A percentile compares a stretch with the other conserved stretches of the same genome.
These are phyloP conservation scores for Platysternon megacephalum DNA, from an alignment of 2,113 vertebrate genomes.

Conservation along the genomic window DNA sequence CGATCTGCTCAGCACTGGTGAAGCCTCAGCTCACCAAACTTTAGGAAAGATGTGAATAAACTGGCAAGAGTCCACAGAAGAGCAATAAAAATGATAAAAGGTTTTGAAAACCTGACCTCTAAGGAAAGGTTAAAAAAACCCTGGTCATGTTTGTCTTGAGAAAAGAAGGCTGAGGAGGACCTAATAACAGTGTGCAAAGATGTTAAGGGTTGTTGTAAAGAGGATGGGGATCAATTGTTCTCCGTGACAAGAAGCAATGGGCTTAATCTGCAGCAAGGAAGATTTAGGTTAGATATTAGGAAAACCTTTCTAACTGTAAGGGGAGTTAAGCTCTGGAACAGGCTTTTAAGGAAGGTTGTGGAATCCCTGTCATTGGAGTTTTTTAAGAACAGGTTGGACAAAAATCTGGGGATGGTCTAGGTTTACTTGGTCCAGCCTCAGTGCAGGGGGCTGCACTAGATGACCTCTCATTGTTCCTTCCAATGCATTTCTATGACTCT, in stretches of 20 bases:
- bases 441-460: background rate
- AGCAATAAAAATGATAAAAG: background rate
- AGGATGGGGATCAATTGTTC: background rate
- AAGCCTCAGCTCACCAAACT: background rate
- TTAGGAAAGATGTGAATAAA: background rate
- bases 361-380: background rate
- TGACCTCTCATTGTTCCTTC: background rate
- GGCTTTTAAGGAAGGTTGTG: background rate
- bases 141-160: background rate
- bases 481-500: background rate
- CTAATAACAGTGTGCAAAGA: background rate
- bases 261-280: background rate
- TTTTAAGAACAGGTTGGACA: background rate
- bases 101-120: background rate
- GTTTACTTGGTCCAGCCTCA: background rate
- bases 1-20: background rate
- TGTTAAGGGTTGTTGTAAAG: background rate
- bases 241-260: background rate
- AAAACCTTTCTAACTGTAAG: background rate
- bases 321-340: background rate
- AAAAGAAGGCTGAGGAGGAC: background rate
- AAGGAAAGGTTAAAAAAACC: background rate
- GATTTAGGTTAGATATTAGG: background rate
- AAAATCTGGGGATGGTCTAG: background rate
- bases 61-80: background rate